Percentiles rank a stretch among this genome's conserved stretches.
Conservation (phyloP, 2,113 vertebrate species). For the Brachyistius frenatus region DNA sequence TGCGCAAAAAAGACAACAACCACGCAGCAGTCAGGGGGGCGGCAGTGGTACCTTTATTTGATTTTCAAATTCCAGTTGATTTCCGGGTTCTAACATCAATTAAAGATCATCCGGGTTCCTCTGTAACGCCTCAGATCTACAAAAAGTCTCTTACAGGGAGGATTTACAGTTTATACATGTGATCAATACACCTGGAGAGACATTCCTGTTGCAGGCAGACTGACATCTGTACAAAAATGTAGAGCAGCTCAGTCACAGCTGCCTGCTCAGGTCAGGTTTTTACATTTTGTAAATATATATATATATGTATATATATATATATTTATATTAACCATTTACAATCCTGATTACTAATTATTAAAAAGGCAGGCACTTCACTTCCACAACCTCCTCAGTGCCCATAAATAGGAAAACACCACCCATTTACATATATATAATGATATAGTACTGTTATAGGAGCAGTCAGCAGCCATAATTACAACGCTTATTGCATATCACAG, state of each 20-base stretch:
- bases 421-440: conserved; percentile 73
- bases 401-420: conserved; percentile 72
- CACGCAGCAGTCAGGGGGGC: conserved; percentile 9
- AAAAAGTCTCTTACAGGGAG: conserved; percentile 43
- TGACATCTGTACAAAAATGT: conserved; percentile 69
- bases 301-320: conserved; percentile 76
- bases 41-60: conserved; percentile 70
- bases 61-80: conserved; percentile 49
- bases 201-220: conserved; percentile 60
- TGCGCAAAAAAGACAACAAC: not conserved
- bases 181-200: conserved; percentile 52
- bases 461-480: conserved; percentile 65
- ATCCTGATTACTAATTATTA: conserved; percentile 71
- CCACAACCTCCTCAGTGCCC: conserved; percentile 49
- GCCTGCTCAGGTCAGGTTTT: conserved; percentile 54
- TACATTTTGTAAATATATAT: conserved; percentile 40
- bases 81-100: conserved; percentile 21
- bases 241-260: conserved; percentile 33
- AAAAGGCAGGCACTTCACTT: conserved; percentile 77
- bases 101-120: conserved; percentile 31
- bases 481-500: conserved; percentile 63
- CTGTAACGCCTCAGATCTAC: conserved; percentile 22
- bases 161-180: conserved; percentile 71
- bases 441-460: conserved; percentile 62
- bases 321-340: conserved; percentile 77